Evolutionary conservation across 64 coral and sea anemone species (phyloP).

Genomic region (Actinia equina): DNA sequence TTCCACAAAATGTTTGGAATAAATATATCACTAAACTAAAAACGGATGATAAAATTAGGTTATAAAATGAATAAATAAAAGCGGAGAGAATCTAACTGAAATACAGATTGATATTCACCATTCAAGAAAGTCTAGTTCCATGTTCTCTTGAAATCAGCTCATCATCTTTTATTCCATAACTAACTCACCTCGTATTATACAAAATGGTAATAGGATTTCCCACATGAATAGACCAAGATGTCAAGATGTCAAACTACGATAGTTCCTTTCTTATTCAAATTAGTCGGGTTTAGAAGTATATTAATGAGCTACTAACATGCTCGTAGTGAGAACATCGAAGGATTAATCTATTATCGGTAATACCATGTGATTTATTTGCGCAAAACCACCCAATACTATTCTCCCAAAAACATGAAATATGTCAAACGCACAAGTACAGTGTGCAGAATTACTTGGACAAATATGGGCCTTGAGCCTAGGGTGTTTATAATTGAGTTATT

Average conservation of each 20-base stretch:
- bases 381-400: neutral
- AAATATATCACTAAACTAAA: neutral
- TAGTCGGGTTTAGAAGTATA: neutral
- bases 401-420: neutral
- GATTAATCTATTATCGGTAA: neutral
- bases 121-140: constrained; percentile 4
- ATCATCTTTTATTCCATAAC: neutral
- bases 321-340: neutral
- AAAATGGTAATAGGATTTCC: constrained; percentile 5
- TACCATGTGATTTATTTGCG: neutral
- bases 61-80: neutral
- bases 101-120: constrained; percentile 7
- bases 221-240: neutral
- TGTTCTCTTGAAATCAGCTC: neutral
- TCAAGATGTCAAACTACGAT: constrained; percentile 19
- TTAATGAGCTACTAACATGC: neutral
- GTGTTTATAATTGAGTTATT: neutral
- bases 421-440: neutral
- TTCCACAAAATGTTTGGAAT: too few relatives aligned
- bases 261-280: constrained; percentile 10
- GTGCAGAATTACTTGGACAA: neutral
- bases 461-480: neutral
- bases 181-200: neutral
- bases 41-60: neutral
- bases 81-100: neutral